Evolutionary conservation across 2,888 invertebrate genomes (phyloP), one percentile per base, ranked within the genome.

Genomic region (Furcula furcula): DNA sequence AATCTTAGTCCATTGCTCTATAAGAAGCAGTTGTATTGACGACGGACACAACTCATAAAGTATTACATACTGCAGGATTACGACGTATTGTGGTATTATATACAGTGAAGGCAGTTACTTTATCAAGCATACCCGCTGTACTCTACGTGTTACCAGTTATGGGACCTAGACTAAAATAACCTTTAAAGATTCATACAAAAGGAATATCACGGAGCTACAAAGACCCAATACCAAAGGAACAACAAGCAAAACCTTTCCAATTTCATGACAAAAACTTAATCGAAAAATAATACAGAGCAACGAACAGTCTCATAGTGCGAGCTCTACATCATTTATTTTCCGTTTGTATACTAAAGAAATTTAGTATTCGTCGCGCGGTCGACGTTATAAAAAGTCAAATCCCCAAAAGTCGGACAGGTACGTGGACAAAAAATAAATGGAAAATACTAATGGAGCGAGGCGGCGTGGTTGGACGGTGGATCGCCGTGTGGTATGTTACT

Each of bases 381-480:
- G 69, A 67, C 72, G 67, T 67, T 78, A 78, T 73, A 86, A 85
- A 86, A 87, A 82, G 74, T 77, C 68, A 70, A 82, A 83, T 80
- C 82, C 84, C 85, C 79, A 72, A 80, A 85, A 84, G 75, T 83
- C 70, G 78, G 84, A 85, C 88, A 87, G 87, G 85, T 86, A 87
- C 78, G 85, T 80, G 85, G 84, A 87, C 84, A 87, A 87, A 88
- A 87, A 88, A 87, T 86, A 87, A 88, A 88, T 87, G 85, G 85
- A 85, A 88, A 83, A 86, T 83, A 85, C 88, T 88, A 88, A 88
- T 87, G 88, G 86, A 84, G 81, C 84, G 77, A 65, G 71, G 71
- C 79, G 66, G 71, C 71, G 81, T 78, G 80, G 82, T 78, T 77
- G 76, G 71, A 67, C 69, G 60, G 60, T 31, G 64, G 23, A n/a